Conservation (phyloP, 2,113 vertebrate species). For the Poeciliopsis occidentalis region DNA sequence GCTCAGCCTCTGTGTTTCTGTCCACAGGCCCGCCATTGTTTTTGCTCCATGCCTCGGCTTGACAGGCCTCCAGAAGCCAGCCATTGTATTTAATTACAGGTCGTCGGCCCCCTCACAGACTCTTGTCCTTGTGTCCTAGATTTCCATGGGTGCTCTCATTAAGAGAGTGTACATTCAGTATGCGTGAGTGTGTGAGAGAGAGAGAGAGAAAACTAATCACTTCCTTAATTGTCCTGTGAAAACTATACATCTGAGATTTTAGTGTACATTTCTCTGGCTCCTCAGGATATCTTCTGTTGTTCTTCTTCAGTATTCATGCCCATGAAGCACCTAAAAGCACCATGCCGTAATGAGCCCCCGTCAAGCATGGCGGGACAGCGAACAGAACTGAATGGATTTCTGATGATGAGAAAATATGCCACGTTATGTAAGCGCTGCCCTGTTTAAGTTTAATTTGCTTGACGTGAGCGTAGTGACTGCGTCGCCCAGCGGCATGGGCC, state of each 20-base stretch:
- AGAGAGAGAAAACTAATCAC: background rate
- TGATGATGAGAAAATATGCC: constrained; percentile 73
- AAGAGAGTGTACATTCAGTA: constrained; percentile 52
- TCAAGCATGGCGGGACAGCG: constrained; percentile 35
- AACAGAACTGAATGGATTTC: constrained; percentile 41
- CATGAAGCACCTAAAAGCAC: constrained; percentile 41
- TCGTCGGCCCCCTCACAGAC: constrained; percentile 72
- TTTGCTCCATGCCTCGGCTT: constrained; percentile 62
- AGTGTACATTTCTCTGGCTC: constrained; percentile 22
- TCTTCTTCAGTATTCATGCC: background rate
- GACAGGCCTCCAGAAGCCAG: constrained; percentile 74
- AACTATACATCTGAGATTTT: constrained; percentile 24
- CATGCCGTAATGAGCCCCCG: constrained; percentile 50
- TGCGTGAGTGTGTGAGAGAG: constrained; percentile 24
- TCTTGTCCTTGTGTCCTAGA: constrained; percentile 79
- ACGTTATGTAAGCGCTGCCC: constrained; percentile 68
- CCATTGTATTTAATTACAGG: constrained; percentile 82
- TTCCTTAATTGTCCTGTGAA: constrained; percentile 43
- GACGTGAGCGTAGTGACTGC: constrained; percentile 58
- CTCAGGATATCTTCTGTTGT: constrained; percentile 42
- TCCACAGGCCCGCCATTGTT: constrained; percentile 78
- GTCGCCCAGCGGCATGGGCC: constrained; percentile 38
- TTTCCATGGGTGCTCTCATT: constrained; percentile 79
- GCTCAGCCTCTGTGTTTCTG: constrained; percentile 46
- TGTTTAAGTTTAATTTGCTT: constrained; percentile 69